Evolutionary conservation across 2,113 vertebrate species (phyloP), one percentile per base, ranked within the genome.

Genomic region (Trogon melanurus): DNA sequence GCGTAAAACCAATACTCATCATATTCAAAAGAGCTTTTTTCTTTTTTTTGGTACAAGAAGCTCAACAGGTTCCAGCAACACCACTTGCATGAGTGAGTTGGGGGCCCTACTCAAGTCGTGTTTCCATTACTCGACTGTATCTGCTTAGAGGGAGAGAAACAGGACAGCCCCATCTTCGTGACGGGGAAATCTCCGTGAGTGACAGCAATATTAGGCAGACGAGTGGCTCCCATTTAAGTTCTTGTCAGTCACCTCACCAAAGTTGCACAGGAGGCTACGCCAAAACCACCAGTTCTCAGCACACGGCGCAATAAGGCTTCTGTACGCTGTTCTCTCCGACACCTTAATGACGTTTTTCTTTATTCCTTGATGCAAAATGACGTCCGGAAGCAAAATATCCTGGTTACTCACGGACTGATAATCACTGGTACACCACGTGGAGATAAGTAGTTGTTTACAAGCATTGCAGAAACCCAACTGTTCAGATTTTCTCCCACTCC

Each of bases 241-340:
- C 20, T 15, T 5, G 6, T 44, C 45, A 56, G 34, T 58, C 56
- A 53, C 34, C 26, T 2, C 2, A 13, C 16, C 4, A 5, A 81
- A 51, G n/a, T 29, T 25, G 62, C 0, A 8, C 25, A 74, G 32
- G 56, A 73, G 32, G 34, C 34, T 48, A 72, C 15, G 8, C 25
- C 71, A 61, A 57, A 79, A 87, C 41, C 23, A 25, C 44, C 8
- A 6, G 9, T 48, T 45, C 45, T 65, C 13, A 4, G 45, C 7
- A 16, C 11, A 7, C 7, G 11, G 11, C 14, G 1, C 36, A 74
- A 1, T 13, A 64, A 80, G 19, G 34, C 17, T 36, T 61, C 47
- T 2, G 1, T 6, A 15, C 0, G 2, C 18, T 9, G 1, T 29
- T 32, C 51, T 1, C 36, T 50, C 41, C 48, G 21, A 70, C 38